Conservation (phyloP, 1,140 invertebrate species). For the Frieseomelitta varia region DNA sequence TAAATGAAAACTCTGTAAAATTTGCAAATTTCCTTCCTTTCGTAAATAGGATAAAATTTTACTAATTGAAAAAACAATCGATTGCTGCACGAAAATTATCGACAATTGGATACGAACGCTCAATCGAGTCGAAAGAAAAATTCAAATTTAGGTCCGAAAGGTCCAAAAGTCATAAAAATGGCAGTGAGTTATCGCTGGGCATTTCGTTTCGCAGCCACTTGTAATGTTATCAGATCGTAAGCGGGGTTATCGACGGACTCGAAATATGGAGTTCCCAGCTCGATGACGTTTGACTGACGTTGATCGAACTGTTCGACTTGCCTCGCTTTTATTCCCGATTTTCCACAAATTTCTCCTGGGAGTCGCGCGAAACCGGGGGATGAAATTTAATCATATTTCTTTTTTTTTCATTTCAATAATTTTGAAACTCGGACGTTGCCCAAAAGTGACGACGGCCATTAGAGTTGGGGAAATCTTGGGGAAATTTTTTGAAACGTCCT, state of each 20-base stretch:
- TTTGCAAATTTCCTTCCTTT: too few relatives aligned
- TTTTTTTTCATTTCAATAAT: not conserved
- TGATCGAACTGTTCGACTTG: not conserved
- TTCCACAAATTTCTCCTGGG: not conserved
- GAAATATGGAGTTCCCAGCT: not conserved
- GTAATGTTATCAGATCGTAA: not conserved
- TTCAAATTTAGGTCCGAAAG: too few relatives aligned
- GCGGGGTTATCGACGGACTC: not conserved
- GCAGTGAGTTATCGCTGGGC: not conserved
- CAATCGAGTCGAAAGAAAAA: not conserved
- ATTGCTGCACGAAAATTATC: too few relatives aligned
- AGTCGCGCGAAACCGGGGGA: too few relatives aligned
- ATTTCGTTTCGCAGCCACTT: not conserved
- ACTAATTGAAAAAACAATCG: too few relatives aligned
- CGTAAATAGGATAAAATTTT: too few relatives aligned
- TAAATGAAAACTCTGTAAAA: too few relatives aligned
- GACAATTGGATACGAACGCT: too few relatives aligned
- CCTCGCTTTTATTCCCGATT: not conserved
- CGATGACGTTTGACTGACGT: conserved; percentile 4
- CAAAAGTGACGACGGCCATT: not conserved
- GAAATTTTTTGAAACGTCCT: too few relatives aligned
- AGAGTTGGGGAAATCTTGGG: too few relatives aligned
- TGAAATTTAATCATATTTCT: not conserved
- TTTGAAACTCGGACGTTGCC: not conserved
- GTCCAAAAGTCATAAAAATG: not conserved